These are phyloP conservation scores for Delphinus delphis DNA, from an alignment of 2,113 vertebrate genomes.

Conservation along the genomic window DNA sequence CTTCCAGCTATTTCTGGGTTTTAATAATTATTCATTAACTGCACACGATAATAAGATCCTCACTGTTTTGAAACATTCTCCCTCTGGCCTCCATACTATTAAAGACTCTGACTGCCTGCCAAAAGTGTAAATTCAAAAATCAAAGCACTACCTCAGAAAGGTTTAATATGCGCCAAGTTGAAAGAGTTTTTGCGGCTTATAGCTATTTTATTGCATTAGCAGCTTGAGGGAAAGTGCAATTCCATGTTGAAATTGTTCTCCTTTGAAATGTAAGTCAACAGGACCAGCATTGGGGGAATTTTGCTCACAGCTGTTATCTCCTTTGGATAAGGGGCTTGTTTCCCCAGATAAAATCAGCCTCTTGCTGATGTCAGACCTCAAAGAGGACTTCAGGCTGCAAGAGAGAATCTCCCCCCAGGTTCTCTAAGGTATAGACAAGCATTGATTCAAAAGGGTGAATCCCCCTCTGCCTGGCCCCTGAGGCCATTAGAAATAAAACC, in stretches of 20 bases:
- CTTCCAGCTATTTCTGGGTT: constrained; percentile 85
- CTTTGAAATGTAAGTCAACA: constrained; percentile 82
- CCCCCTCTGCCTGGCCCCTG: background rate
- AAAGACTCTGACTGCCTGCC: constrained; percentile 86
- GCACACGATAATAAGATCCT: constrained; percentile 87
- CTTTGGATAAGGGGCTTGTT: constrained; percentile 31
- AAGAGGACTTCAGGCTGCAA: constrained; percentile 26
- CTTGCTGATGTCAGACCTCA: constrained; percentile 56
- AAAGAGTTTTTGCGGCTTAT: constrained; percentile 81
- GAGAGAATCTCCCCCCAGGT: background rate
- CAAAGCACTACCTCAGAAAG: constrained; percentile 85
- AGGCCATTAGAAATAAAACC: constrained; percentile 20
- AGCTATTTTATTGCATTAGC: constrained; percentile 83
- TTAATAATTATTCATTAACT: constrained; percentile 91
- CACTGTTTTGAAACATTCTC: constrained; percentile 88
- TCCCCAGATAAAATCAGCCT: constrained; percentile 44
- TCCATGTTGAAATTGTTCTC: constrained; percentile 79
- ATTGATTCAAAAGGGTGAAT: constrained; percentile 23
- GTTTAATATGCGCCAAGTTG: constrained; percentile 83
- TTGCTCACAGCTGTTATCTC: constrained; percentile 63
- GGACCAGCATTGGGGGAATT: constrained; percentile 6
- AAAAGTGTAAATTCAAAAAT: constrained; percentile 89
- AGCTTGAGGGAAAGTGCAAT: constrained; percentile 75
- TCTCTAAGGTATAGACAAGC: constrained; percentile 56
- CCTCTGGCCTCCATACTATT: constrained; percentile 87